Evolutionary conservation across 2,888 invertebrate species (phyloP).

Genomic region (Rhagonycha fulva): DNA sequence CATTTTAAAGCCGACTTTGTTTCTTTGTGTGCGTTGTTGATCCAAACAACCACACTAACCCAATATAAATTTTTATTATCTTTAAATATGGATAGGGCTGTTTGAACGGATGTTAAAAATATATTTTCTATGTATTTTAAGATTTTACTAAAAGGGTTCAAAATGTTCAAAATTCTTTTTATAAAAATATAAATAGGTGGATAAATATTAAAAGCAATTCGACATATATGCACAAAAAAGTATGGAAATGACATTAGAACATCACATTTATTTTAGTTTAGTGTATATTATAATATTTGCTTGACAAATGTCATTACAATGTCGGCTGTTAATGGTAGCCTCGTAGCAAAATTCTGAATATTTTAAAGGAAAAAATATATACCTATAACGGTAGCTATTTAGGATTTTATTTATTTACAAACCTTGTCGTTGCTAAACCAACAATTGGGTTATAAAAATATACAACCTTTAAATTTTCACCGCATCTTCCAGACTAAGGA

Average conservation of each 20-base stretch:
- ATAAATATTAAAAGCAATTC: background rate
- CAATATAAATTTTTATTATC: slow-evolving; percentile 19
- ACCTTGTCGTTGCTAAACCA: too few species aligned
- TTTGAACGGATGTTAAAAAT: slow-evolving; percentile 9
- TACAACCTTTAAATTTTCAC: background rate
- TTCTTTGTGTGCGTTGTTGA: slow-evolving; percentile 1
- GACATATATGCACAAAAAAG: background rate
- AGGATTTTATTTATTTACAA: background rate
- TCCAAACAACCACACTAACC: slow-evolving; percentile 22
- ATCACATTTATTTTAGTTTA: background rate
- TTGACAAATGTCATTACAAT: background rate
- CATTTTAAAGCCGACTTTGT: slow-evolving; percentile 20
- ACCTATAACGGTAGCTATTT: background rate
- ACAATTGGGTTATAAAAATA: background rate
- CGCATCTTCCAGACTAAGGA: background rate
- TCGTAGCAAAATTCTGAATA: background rate
- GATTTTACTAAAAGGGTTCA: background rate
- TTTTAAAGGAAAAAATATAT: background rate
- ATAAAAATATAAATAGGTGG: background rate
- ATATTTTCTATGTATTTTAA: background rate
- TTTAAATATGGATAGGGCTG: slow-evolving; percentile 18
- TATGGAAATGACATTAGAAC: background rate
- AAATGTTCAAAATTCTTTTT: background rate
- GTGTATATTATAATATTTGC: background rate
- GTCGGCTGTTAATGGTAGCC: background rate